These are phyloP conservation scores for Synergus gifuensis DNA, from an alignment of 2,888 invertebrate species.

Conservation along the genomic window DNA sequence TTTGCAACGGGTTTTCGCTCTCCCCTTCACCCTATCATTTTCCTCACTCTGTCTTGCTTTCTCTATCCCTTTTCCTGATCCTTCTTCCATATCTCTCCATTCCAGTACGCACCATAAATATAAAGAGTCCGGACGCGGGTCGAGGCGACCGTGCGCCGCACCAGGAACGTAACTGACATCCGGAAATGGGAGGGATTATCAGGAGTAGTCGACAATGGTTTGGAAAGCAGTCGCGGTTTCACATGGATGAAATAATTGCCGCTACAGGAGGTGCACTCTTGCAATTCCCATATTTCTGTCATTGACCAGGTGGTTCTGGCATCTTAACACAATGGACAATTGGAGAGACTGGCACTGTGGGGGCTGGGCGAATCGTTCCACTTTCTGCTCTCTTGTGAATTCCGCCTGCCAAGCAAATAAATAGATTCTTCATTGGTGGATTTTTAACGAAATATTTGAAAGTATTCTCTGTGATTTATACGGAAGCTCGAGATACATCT, in stretches of 20 bases:
- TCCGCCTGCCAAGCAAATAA: constrained; percentile 9
- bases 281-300: not conserved
- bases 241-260: constrained; percentile 28
- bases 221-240: not conserved
- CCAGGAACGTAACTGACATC: not conserved
- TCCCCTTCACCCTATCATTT: constrained; percentile 47
- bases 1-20: constrained; percentile 47
- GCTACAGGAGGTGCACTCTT: not conserved
- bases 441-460: constrained; percentile 1
- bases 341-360: not conserved
- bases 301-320: constrained; percentile 9
- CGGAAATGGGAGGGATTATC: constrained; percentile 27
- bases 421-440: constrained; percentile 6
- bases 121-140: not conserved
- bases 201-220: constrained; percentile 15
- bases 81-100: constrained; percentile 12
- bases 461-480: constrained; percentile 22
- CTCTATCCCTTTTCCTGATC: constrained; percentile 34
- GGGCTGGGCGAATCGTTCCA: not conserved
- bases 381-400: not conserved
- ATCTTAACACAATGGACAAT: constrained; percentile 33
- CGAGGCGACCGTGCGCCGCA: not conserved
- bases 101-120: constrained; percentile 1
- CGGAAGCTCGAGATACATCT: not conserved
- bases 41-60: constrained; percentile 42